Percentiles rank a stretch among this genome's conserved stretches.
Conservation (phyloP, 2,797 vertebrate species). For the Choloepus didactylus region DNA sequence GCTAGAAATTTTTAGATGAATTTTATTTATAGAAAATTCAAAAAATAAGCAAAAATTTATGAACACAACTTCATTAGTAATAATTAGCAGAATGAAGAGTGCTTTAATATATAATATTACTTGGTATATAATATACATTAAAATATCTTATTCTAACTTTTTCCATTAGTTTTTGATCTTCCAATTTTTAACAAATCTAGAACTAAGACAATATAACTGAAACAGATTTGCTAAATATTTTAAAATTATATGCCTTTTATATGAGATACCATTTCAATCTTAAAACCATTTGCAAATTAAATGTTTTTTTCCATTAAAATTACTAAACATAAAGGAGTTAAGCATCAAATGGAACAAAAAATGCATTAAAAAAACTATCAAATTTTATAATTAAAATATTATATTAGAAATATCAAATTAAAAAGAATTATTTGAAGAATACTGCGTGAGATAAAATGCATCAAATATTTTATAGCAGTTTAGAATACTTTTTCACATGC, state of each 20-base stretch:
- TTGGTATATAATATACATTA: slow-evolving; percentile 55
- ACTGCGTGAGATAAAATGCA: slow-evolving; percentile 3
- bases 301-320: slow-evolving; percentile 18
- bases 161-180: slow-evolving; percentile 42
- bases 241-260: slow-evolving; percentile 47
- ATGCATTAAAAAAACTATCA: slow-evolving; percentile 53
- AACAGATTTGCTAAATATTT: slow-evolving; percentile 57
- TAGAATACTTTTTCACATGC: slow-evolving; percentile 56
- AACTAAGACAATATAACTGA: slow-evolving; percentile 38
- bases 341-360: slow-evolving; percentile 57
- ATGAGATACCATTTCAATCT: slow-evolving; percentile 36
- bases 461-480: slow-evolving; percentile 46
- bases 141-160: slow-evolving; percentile 45
- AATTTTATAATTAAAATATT: slow-evolving; percentile 17
- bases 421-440: slow-evolving; percentile 50
- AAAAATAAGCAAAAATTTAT: slow-evolving; percentile 44
- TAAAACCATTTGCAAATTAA: slow-evolving; percentile 57
- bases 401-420: slow-evolving; percentile 52
- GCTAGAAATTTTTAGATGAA: slow-evolving; percentile 45
- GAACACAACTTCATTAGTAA: slow-evolving; percentile 63
- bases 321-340: slow-evolving; percentile 33
- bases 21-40: slow-evolving; percentile 77
- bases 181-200: slow-evolving; percentile 59
- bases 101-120: slow-evolving; percentile 48
- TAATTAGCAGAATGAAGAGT: slow-evolving; percentile 56